phyloP scores from a whole-genome alignment of 2,113 vertebrate species.

The Sakesphorus luctuosus region DNA sequence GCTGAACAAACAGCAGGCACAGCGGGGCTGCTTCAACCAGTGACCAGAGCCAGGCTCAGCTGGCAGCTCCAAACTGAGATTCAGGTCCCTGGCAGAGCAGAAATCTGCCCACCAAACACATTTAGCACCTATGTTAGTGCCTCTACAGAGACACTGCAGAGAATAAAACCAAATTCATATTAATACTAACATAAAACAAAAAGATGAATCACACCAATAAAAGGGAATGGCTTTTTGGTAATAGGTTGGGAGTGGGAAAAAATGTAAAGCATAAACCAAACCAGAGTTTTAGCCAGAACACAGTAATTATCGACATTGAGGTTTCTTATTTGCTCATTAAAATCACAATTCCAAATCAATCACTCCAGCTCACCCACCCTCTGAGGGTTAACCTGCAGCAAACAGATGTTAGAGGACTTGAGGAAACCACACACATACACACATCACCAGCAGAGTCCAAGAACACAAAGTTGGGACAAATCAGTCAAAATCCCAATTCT shows the following conservation, averaged over 20 bases:
- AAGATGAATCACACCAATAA: background rate
- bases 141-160: background rate
- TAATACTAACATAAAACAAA: background rate
- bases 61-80: background rate
- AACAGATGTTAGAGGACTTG: background rate
- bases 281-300: background rate
- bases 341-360: background rate
- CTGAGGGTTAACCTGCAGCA: background rate
- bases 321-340: background rate
- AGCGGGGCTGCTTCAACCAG: background rate
- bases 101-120: background rate
- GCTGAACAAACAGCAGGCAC: background rate
- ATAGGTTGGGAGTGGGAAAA: background rate
- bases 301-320: background rate
- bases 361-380: background rate
- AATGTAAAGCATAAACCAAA: background rate
- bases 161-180: background rate
- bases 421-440: background rate
- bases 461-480: background rate
- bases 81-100: background rate
- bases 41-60: background rate
- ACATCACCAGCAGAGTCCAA: background rate
- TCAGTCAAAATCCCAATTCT: background rate
- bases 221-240: background rate
- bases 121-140: background rate